phyloP scores from a whole-genome alignment of 2,888 invertebrate species.

The Mechanitis mazaeus region DNA sequence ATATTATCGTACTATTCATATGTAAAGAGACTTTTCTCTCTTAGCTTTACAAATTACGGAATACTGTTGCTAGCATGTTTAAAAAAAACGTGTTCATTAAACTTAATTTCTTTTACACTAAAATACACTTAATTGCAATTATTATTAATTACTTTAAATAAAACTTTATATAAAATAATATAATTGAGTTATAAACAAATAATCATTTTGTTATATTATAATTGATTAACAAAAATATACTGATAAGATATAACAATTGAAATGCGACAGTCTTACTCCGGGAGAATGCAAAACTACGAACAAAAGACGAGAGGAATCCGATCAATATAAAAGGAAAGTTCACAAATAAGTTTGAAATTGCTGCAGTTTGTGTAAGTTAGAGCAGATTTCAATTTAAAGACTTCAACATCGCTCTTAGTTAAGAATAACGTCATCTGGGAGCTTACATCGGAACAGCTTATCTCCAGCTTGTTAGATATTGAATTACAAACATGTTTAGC shows the following conservation, averaged over 20 bases:
- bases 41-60: neutral
- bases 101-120: too few species aligned
- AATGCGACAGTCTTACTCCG: neutral
- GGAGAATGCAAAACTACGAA: neutral
- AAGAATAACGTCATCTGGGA: slow-evolving; percentile 32
- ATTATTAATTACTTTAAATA: too few species aligned
- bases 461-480: slow-evolving; percentile 21
- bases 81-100: too few species aligned
- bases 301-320: slow-evolving; percentile 28
- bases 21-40: neutral
- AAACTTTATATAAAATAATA: too few species aligned
- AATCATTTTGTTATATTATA: too few species aligned
- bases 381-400: slow-evolving; percentile 43
- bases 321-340: slow-evolving; percentile 32
- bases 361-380: slow-evolving; percentile 30
- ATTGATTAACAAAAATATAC: neutral
- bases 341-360: slow-evolving; percentile 33
- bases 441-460: slow-evolving; percentile 39
- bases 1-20: slow-evolving; percentile 3
- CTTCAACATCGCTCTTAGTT: slow-evolving; percentile 33
- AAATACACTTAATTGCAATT: too few species aligned
- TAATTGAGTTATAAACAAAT: too few species aligned
- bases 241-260: neutral
- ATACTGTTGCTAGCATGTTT: too few species aligned
- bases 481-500: slow-evolving; percentile 21